phyloP scores from a whole-genome alignment of 2,888 invertebrate species.

The Drosophila anomelani region DNA sequence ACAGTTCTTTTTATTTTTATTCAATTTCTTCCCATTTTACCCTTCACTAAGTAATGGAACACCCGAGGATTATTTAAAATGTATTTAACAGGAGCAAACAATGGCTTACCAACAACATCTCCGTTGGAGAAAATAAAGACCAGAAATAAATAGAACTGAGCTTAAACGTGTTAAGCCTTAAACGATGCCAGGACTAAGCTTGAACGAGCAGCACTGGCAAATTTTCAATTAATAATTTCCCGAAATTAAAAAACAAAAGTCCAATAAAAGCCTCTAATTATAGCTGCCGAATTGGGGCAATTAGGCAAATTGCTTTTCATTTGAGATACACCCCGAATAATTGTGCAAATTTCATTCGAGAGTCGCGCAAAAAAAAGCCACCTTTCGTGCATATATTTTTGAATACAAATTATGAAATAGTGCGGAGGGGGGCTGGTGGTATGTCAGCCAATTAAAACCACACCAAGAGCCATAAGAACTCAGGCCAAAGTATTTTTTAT shows the following conservation, averaged over 20 bases:
- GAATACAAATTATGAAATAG: constrained; percentile 49
- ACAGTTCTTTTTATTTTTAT: constrained; percentile 18
- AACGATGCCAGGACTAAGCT: neutral
- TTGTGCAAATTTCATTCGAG: constrained; percentile 26
- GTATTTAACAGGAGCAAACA: constrained; percentile 10
- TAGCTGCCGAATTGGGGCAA: constrained; percentile 47
- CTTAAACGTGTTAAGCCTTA: neutral
- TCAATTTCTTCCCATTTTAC: constrained; percentile 15
- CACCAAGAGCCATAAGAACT: constrained; percentile 32
- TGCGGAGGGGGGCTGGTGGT: constrained; percentile 3
- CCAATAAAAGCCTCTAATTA: constrained; percentile 42
- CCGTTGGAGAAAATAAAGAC: no score
- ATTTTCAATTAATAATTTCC: constrained; percentile 43
- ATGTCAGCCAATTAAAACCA: constrained; percentile 33
- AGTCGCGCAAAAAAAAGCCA: constrained; percentile 10
- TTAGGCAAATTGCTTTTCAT: constrained; percentile 41
- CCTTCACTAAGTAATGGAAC: constrained; percentile 2
- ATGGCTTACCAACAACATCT: neutral
- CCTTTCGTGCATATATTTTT: constrained; percentile 15
- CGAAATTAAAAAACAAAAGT: constrained; percentile 11
- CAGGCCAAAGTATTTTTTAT: constrained; percentile 45
- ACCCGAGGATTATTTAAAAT: constrained; percentile 4
- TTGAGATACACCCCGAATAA: constrained; percentile 19
- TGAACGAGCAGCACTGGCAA: neutral
- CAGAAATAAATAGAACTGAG: neutral